phyloP scores from a whole-genome alignment of 2,113 vertebrate genomes.

The Sinosuthora webbiana region DNA sequence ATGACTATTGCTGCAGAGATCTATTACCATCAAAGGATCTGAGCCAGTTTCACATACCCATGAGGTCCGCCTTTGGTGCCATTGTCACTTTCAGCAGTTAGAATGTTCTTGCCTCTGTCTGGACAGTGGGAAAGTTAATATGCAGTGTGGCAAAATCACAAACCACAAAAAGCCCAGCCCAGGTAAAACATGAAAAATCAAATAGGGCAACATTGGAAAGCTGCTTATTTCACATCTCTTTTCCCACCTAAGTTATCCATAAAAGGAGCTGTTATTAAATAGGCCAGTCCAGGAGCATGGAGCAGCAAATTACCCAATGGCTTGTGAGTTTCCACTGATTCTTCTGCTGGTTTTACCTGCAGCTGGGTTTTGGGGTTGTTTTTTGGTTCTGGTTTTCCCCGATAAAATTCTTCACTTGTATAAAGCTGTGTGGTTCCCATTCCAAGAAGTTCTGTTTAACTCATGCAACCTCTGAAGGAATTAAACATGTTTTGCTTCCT shows the following conservation, averaged over 20 bases:
- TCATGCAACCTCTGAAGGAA: background rate
- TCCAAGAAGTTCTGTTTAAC: conserved; percentile 30
- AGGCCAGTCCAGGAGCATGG: accelerated
- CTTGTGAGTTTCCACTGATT: background rate
- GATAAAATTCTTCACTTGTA: background rate
- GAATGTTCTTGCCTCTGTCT: background rate
- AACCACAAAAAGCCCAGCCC: background rate
- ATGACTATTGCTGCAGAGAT: background rate
- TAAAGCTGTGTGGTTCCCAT: background rate
- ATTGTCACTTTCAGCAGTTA: background rate
- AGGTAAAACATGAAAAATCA: background rate
- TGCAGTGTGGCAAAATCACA: background rate
- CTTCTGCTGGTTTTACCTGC: background rate
- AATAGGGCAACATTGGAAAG: background rate
- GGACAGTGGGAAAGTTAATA: background rate
- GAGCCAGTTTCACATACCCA: background rate
- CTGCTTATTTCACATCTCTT: background rate
- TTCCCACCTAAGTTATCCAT: background rate
- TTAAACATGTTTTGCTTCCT: conserved; percentile 15
- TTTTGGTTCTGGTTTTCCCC: background rate
- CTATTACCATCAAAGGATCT: background rate
- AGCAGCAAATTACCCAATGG: background rate
- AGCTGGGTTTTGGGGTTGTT: background rate
- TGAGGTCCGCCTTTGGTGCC: background rate
- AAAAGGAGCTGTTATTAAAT: background rate